Base-by-base conservation (phyloP, 2,113 vertebrate species). In the Vireo altiloquus region DNA sequence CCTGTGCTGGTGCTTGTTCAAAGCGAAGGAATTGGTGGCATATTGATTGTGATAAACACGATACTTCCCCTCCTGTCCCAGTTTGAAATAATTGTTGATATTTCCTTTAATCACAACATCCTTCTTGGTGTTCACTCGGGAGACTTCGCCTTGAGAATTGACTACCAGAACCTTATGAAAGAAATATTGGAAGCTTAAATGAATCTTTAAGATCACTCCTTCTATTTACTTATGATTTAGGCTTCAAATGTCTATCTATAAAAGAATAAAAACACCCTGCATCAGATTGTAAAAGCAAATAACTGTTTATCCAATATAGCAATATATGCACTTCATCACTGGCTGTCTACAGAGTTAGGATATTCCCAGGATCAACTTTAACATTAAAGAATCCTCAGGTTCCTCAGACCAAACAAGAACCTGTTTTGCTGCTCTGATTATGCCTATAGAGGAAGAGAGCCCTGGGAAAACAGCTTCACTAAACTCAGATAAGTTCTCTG, bases 1-100 rank as follows among this genome's bases (percentile, higher is more conserved):
- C 31, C 99, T 98, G 97, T 99, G 99, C 97, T 99, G 99, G 94
- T 99, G 99, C 84, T 99, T 99, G 97, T 99, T 99, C 92, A 99
- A 96, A 12, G 99, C 99, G 19, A 99, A 98, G 15, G 99, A 98
- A 80, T 99, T 99, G 92, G 98, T 99, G 97, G 99, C 99, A 96
- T 99, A 99, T 53, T 99, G 99, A 96, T 99, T 99, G 91, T 99
- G 99, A 97, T 99, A 99, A 68, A 99, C 99, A 8, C 99, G 98
- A 71, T 99, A 99, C 90, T 99, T 99, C n/a, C 99, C 99, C 96
- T 99, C 99, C 94, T 99, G 99, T 18, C 99, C 99, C 89, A 99
- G 94, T 84, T 99, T 99, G 91, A 98, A 98, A 60, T 99, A 98
- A 89, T 98, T 99, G 97, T 98, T 98, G 76, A 99, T 96, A 77